A percentile compares a stretch with the other conserved stretches of the same genome.
These are phyloP conservation scores for Lithobius niger DNA, from an alignment of 1,140 invertebrate genomes.

Conservation along the genomic window DNA sequence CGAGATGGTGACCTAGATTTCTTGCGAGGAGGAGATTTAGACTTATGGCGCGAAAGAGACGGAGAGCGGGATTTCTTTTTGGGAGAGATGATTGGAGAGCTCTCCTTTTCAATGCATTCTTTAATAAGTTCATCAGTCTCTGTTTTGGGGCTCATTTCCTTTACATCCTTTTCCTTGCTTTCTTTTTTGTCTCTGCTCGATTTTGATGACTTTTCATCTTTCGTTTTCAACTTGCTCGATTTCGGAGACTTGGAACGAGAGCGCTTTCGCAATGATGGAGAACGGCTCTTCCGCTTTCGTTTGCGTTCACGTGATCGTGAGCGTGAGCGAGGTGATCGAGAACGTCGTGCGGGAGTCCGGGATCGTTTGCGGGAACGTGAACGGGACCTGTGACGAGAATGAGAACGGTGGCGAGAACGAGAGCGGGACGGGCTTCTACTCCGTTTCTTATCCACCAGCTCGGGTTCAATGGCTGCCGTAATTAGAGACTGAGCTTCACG, in stretches of 20 bases:
- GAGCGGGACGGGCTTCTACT: slow-evolving; percentile 15
- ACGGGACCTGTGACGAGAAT: slow-evolving; percentile 12
- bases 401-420: slow-evolving; percentile 10
- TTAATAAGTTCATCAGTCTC: background rate
- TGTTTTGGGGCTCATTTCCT: background rate
- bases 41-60: background rate
- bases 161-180: background rate
- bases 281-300: slow-evolving; percentile 29
- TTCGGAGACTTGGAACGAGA: slow-evolving; percentile 2
- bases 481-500: slow-evolving; percentile 91
- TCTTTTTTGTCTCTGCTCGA: background rate
- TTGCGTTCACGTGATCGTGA: slow-evolving; percentile 16
- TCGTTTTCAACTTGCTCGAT: background rate
- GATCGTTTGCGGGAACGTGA: slow-evolving; percentile 9
- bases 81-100: background rate
- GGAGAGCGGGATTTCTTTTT: slow-evolving; percentile 6
- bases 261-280: slow-evolving; percentile 8
- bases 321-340: slow-evolving; percentile 13
- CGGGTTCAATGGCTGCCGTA: slow-evolving; percentile 76
- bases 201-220: background rate
- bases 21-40: background rate
- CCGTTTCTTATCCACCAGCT: slow-evolving; percentile 43
- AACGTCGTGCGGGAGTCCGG: background rate
- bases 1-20: slow-evolving; percentile 20
- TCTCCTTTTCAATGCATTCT: background rate